Base-by-base conservation (phyloP, 2,797 vertebrate species). In the Vireo griseus region DNA sequence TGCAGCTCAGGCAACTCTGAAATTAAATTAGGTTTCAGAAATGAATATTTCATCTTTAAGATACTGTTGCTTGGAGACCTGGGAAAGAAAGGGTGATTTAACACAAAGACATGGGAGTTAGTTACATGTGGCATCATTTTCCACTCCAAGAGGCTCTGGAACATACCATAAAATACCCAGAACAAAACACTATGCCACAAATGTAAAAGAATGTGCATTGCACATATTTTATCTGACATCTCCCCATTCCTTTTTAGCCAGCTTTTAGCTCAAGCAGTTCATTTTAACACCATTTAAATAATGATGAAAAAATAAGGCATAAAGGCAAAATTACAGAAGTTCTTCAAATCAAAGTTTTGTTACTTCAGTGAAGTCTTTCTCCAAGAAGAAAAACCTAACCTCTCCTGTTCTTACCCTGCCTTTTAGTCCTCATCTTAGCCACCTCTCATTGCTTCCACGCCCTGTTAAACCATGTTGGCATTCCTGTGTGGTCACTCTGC, bases 1-100 rank as follows among this genome's bases (percentile, higher is more conserved):
- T 83, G 77, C 79, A 95, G 94, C 96, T 96, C 93, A 96, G 97
- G 96, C 97, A 98, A 96, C 81, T 91, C 95, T 97, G 97, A 97
- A 97, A 97, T 97, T 97, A 97, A 98, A 97, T 98, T 97, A 97
- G 97, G 91, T 92, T 97, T 97, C 93, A 94, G 96, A 98, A 97
- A 97, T 97, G 97, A 97, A 98, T 98, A 97, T 98, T 98, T 98
- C 96, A 97, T 98, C 97, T 97, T 97, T 97, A 96, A 97, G 97
- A 97, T 96, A 95, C 97, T 97, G 97, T 98, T 98, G 97, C 98
- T 97, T 97, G 72, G 98, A 97, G 97, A 98, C 98, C 96, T 95
- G 82, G 84, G 86, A 96, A 96, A 93, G 95, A 93, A 97, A 97
- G 91, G 78, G 92, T 95, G 94, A 92, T 96, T 96, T 96, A 93